Percentiles rank a stretch among this genome's conserved stretches.
These are phyloP conservation scores for Oreochromis mossambicus DNA, from an alignment of 2,797 vertebrate species.

Conservation along the genomic window DNA sequence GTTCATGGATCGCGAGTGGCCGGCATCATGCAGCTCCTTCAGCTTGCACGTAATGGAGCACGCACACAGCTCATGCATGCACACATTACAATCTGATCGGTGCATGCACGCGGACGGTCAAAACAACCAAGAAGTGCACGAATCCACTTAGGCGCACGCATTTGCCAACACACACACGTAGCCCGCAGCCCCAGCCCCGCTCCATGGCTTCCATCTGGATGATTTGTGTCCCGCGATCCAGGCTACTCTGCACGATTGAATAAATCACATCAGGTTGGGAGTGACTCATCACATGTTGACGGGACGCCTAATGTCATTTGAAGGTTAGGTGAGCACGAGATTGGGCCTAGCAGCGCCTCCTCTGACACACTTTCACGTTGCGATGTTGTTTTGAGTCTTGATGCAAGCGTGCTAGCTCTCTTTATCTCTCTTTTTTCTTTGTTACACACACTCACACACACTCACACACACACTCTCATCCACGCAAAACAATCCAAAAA, in stretches of 20 bases:
- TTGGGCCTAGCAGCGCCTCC: constrained; percentile 13
- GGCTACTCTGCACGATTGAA: constrained; percentile 61
- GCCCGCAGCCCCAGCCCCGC: neutral
- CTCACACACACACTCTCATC: constrained; percentile 3
- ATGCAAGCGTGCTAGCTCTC: constrained; percentile 8
- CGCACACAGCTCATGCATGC: neutral
- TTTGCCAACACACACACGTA: neutral
- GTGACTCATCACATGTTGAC: constrained; percentile 54
- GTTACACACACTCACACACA: neutral
- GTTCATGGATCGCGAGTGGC: neutral
- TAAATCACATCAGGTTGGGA: constrained; percentile 67
- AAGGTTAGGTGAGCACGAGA: constrained; percentile 67
- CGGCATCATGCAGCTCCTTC: neutral
- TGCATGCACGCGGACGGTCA: neutral
- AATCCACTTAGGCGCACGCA: neutral
- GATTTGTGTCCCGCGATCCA: constrained; percentile 65
- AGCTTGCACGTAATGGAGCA: neutral
- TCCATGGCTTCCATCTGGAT: constrained; percentile 51
- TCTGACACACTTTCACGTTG: constrained; percentile 23
- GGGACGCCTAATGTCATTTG: constrained; percentile 70
- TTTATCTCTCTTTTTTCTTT: neutral
- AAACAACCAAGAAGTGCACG: neutral
- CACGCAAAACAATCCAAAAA: constrained; percentile 25
- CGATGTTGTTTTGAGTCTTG: constrained; percentile 40
- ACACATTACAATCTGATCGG: neutral